Evolutionary conservation across 2,888 invertebrate species (phyloP), one percentile per base, ranked within the genome.

Genomic region (Caenorhabditis uteleia): DNA sequence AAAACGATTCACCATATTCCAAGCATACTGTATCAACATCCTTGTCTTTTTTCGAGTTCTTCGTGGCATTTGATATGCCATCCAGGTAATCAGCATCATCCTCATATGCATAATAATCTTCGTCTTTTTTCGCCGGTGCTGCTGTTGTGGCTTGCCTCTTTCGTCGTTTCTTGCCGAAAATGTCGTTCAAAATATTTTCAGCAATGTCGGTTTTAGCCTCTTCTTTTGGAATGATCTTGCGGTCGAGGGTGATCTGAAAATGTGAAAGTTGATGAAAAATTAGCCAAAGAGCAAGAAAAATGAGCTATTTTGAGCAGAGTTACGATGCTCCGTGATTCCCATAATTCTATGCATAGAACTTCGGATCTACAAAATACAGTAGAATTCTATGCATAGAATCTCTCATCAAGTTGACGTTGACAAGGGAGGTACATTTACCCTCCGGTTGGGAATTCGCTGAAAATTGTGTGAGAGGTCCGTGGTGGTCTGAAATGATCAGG

Each of bases 71-170:
- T 4, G 42, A 14, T 3, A 65, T 49, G 3, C 54, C 65, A 12
- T 58, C 51, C n/a, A 57, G 23, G 38, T 77, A 77, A 21, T 77
- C 77, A 1, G 54, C 61, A 31, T 77, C 77, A 44, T 77, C 72
- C 29, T 75, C 76, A 43, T 77, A 78, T 0, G 60, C 74, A 42
- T 77, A 78, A 47, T 76, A 78, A 25, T 77, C 77, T 27, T 76
- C 72, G 53, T 68, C 73, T 48, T 70, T 54, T 43, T 68, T 67
- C 42, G 66, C 58, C 48, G 36, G 6, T 10, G 27, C 7, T 26
- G 59, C 60, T 21, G 57, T 58, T 12, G 55, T 29, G 12, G 68
- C 65, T 47, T 62, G 65, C 10, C 75, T 48, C 66, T 74, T 75
- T 29, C 61, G 61, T 21, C 79, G 58, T 45, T 74, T 78, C 49